Base-by-base conservation (phyloP, 2,888 invertebrate genomes). In the Lissonota sp. region DNA sequence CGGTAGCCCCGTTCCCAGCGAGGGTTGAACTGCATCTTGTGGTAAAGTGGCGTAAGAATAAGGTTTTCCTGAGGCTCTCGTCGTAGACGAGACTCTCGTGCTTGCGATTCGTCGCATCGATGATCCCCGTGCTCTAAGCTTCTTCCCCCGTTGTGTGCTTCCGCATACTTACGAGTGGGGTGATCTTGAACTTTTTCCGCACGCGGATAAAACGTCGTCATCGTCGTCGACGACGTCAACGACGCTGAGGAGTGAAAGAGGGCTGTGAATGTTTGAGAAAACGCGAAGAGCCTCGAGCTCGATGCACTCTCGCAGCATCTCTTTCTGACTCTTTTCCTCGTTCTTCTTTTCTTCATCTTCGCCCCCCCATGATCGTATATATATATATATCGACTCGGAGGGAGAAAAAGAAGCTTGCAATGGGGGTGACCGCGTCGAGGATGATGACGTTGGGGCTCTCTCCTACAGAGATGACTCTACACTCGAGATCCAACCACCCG, bases 11-110 rank as follows among this genome's bases (percentile, higher is more conserved):
- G 44, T 62, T 60, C 40, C 71, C 67, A 76, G 55, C 69, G 66
- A 39, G 79, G 60, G 26, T 77, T 49, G 83, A 86, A 84, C 89
- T 88, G 88, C 89, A 90, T 90, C 89, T 91, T 88, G 88, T 89
- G 88, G 86, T 86, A 91, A 90, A 91, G 92, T 91, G 88, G 91
- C 90, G 91, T 91, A 92, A 92, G 92, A 92, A 92, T 92, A 92
- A 92, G 91, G 91, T 92, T 92, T 91, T 87, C 89, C 85, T 86
- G 70, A 74, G 72, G 57, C 16, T 64, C 73, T 60, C 66, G 58
- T 76, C 78, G 70, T 71, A 77, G 75, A 79, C 63, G 80, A 83
- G 75, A 77, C 71, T 78, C 51, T 78, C 51, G 72, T 78, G 63
- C 70, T 70, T 16, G 79, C 69, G 83, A 79, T 82, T 83, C 75